Conservation (phyloP, 2,888 invertebrate species). For the Troides oblongomaculatus region DNA sequence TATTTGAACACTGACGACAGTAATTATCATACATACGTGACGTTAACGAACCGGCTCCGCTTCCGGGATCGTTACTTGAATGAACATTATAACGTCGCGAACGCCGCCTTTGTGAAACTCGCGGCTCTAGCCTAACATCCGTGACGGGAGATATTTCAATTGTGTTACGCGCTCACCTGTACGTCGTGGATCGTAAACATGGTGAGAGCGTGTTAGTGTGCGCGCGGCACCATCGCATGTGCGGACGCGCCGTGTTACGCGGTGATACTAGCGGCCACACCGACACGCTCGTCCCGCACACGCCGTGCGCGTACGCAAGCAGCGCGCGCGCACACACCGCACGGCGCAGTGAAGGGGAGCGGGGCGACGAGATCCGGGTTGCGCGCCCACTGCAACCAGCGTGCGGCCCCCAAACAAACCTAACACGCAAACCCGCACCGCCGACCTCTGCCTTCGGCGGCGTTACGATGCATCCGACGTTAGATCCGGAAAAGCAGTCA, state of each 20-base stretch:
- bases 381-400: constrained; percentile 74
- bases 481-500: constrained; percentile 32
- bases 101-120: constrained; percentile 47
- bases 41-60: constrained; percentile 74
- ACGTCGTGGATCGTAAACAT: constrained; percentile 76
- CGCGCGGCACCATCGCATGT: constrained; percentile 59
- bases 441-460: constrained; percentile 60
- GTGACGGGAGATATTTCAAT: constrained; percentile 39
- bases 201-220: constrained; percentile 63
- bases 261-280: constrained; percentile 59
- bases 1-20: constrained; percentile 60
- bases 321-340: constrained; percentile 43
- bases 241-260: constrained; percentile 62
- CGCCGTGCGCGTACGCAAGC: constrained; percentile 35
- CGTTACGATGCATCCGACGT: constrained; percentile 49
- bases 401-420: constrained; percentile 67
- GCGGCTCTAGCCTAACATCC: constrained; percentile 38
- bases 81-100: constrained; percentile 64
- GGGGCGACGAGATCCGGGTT: constrained; percentile 77
- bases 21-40: constrained; percentile 73
- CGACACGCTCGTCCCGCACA: not conserved
- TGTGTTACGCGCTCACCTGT: constrained; percentile 69
- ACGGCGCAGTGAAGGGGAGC: constrained; percentile 71
- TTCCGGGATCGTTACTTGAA: constrained; percentile 76
- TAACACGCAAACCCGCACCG: constrained; percentile 48